Conservation (phyloP, 1,140 invertebrate genomes). For the Plutomurus gul region DNA sequence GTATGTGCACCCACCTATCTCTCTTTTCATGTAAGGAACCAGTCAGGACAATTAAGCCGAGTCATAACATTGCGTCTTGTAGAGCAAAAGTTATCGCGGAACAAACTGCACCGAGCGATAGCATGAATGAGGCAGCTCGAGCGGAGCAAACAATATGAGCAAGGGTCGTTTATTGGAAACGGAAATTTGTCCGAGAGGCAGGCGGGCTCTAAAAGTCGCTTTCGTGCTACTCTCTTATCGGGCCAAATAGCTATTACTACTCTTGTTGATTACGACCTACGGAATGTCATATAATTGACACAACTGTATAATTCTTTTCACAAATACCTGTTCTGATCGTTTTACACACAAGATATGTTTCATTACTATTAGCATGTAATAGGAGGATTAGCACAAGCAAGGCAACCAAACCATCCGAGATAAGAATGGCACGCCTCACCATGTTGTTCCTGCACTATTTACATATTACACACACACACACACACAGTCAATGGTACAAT, state of each 20-base stretch:
- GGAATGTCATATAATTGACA: constrained; percentile 38
- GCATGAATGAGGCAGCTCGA: neutral
- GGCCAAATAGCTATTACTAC: constrained; percentile 12
- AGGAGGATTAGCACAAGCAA: constrained; percentile 23
- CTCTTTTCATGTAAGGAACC: too few species aligned
- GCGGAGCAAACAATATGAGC: too few species aligned
- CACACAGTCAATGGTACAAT: neutral
- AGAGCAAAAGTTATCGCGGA: too few species aligned
- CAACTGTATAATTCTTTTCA: constrained; percentile 37
- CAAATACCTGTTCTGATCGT: constrained; percentile 37
- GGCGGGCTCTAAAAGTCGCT: constrained; percentile 20
- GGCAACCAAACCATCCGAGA: constrained; percentile 25
- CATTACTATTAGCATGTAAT: constrained; percentile 36
- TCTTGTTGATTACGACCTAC: constrained; percentile 31
- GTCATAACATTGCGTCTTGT: too few species aligned
- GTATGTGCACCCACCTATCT: too few species aligned
- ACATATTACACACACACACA: neutral
- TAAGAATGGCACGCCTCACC: constrained; percentile 11
- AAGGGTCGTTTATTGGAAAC: constrained; percentile 17
- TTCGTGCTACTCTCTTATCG: constrained; percentile 20
- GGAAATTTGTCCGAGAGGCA: constrained; percentile 35
- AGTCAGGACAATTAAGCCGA: too few species aligned
- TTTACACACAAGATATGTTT: constrained; percentile 38
- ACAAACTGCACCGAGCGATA: too few species aligned
- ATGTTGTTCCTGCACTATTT: constrained; percentile 6